Evolutionary conservation across 2,888 invertebrate species (phyloP), one percentile per base, ranked within the genome.

Genomic region (Drosophila falleni): DNA sequence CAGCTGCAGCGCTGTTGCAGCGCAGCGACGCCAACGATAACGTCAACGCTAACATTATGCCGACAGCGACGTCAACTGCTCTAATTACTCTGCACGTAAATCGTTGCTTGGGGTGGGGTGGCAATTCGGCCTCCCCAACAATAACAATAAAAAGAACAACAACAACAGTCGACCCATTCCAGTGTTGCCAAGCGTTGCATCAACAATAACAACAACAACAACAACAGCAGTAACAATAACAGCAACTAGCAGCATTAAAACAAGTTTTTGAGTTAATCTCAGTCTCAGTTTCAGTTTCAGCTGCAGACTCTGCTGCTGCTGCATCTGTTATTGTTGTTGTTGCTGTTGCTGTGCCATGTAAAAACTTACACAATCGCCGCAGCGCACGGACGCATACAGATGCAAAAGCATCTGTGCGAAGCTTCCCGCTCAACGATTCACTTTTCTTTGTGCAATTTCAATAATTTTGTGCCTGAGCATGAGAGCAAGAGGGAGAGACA

Each of bases 371-470:
- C 87, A 88, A 88, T 81, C 82, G 70, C 68, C 66, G 61, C 71
- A 72, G 44, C 39, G 53, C 50, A 53, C 54, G 31, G 65, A 67
- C 62, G 23, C 65, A 81, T 51, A 80, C 69, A 66, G 46, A 60
- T 42, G 42, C 60, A 72, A 29, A 50, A 41, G 49, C 72, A 74
- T 71, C 60, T 71, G 63, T 60, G 59, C 42, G 15, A 44, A 74
- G 75, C 75, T 77, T 72, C 77, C 69, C 75, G 76, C 76, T 76
- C 76, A 65, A 74, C 82, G 81, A 87, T 87, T 87, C 87, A 87
- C 87, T 87, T 87, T 87, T 89, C 87, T 87, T 89, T 89, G 86
- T 87, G 86, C 87, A 78, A 86, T 87, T 89, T 74, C 85, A 89
- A 79, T 84, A 81, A 82, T 88, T 78, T 73, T 58, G 29, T 33